These are phyloP conservation scores for Scaptomyza graminum DNA, from an alignment of 1,140 invertebrate species.

Conservation along the genomic window DNA sequence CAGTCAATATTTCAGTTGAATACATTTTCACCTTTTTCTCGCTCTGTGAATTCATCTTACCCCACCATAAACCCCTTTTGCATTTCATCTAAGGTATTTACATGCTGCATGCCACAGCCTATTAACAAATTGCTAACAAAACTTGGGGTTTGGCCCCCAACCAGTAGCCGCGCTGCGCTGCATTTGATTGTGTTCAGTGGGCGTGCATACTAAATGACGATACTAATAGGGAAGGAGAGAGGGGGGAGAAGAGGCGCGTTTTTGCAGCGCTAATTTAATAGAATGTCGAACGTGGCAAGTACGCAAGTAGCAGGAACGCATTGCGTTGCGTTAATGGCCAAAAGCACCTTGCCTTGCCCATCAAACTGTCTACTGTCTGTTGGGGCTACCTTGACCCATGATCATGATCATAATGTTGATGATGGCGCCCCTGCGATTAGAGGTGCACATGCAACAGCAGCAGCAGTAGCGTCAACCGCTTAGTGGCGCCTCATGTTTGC, in stretches of 20 bases:
- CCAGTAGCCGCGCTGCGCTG: conserved; percentile 54
- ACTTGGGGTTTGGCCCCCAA: conserved; percentile 42
- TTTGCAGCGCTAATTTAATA: conserved; percentile 77
- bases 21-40: not conserved
- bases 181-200: conserved; percentile 39
- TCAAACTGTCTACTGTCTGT: not conserved
- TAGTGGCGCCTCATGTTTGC: conserved; percentile 63
- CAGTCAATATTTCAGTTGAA: too few species aligned
- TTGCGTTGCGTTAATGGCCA: conserved; percentile 65
- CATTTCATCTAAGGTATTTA: conserved; percentile 51
- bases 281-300: conserved; percentile 33
- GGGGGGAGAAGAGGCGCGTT: conserved; percentile 34
- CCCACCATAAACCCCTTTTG: conserved; percentile 1
- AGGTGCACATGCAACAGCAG: conserved; percentile 70
- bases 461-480: conserved; percentile 19
- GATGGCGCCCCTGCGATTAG: conserved; percentile 75
- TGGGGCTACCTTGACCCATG: conserved; percentile 65
- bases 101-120: conserved; percentile 77
- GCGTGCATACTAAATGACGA: conserved; percentile 74
- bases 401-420: conserved; percentile 33
- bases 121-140: conserved; percentile 82
- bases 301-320: too few species aligned
- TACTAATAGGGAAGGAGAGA: conserved; percentile 68
- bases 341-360: conserved; percentile 38
- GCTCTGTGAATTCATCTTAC: not conserved